These are phyloP conservation scores for Volucella inflata DNA, from an alignment of 2,888 invertebrate species.

Conservation along the genomic window DNA sequence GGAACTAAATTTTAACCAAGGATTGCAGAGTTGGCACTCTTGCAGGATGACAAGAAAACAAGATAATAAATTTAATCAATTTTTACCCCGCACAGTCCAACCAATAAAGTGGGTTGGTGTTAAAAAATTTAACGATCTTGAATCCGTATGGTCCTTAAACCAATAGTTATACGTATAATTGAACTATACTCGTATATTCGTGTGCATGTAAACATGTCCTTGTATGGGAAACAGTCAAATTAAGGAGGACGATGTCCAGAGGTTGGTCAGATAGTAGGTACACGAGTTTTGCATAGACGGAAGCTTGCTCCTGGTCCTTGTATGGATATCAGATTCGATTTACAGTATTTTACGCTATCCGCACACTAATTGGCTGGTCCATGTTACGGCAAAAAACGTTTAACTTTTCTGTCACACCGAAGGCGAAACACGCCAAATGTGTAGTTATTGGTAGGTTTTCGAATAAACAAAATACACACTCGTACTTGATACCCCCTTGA, in stretches of 20 bases:
- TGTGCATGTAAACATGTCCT: neutral
- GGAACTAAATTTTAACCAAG: neutral
- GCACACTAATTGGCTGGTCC: slow-evolving; percentile 49
- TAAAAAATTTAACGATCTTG: slow-evolving; percentile 64
- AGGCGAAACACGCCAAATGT: neutral
- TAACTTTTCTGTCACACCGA: slow-evolving; percentile 39
- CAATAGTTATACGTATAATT: neutral
- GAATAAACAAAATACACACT: too few relatives aligned
- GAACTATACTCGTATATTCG: too few relatives aligned
- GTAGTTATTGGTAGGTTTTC: too few relatives aligned
- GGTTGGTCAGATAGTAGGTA: slow-evolving; percentile 19
- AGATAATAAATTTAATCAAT: slow-evolving; percentile 74
- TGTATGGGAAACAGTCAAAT: slow-evolving; percentile 7
- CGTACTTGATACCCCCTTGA: too few relatives aligned
- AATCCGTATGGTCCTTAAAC: slow-evolving; percentile 22
- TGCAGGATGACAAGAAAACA: slow-evolving; percentile 55
- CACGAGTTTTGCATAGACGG: slow-evolving; percentile 48
- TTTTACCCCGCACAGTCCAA: slow-evolving; percentile 51
- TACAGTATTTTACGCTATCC: slow-evolving; percentile 59
- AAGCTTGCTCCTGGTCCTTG: slow-evolving; percentile 39
- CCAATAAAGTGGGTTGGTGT: slow-evolving; percentile 66
- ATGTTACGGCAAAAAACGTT: slow-evolving; percentile 44
- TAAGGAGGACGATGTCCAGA: neutral
- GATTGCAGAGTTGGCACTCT: neutral
- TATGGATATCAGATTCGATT: slow-evolving; percentile 51